phyloP scores from a whole-genome alignment of 2,888 invertebrate species.

The Spatulosminthurus flaviceps region DNA sequence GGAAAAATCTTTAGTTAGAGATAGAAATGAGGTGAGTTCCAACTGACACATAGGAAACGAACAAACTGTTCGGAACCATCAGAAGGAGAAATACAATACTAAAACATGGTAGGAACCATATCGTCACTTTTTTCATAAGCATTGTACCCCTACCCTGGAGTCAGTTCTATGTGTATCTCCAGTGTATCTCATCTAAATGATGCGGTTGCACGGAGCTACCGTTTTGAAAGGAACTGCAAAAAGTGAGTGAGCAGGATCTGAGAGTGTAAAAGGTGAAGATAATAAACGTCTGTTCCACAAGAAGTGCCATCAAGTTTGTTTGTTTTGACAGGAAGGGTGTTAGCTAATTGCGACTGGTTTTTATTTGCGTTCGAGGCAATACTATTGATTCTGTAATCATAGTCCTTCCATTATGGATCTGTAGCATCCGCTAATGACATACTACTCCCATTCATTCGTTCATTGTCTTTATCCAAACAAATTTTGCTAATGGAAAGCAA shows the following conservation, averaged over 20 bases:
- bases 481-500: too few species aligned
- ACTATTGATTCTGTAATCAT: conserved; percentile 33
- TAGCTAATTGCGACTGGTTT: conserved; percentile 42
- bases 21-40: conserved; percentile 31
- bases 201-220: background rate
- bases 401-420: background rate
- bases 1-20: background rate
- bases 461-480: too few species aligned
- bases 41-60: conserved; percentile 6
- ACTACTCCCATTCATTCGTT: background rate
- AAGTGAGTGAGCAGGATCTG: conserved; percentile 10
- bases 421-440: background rate
- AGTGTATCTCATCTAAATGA: too few species aligned
- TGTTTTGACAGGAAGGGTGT: conserved; percentile 39
- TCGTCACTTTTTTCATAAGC: too few species aligned
- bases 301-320: conserved; percentile 37
- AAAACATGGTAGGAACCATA: background rate
- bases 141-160: too few species aligned
- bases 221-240: background rate
- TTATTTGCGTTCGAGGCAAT: conserved; percentile 25
- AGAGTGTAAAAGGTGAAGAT: background rate
- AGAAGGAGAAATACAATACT: background rate
- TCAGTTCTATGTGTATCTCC: too few species aligned
- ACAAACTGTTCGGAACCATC: background rate
- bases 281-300: background rate